These are phyloP conservation scores for Pseudococcus viburni DNA, from an alignment of 2,888 invertebrate species.

Conservation along the genomic window DNA sequence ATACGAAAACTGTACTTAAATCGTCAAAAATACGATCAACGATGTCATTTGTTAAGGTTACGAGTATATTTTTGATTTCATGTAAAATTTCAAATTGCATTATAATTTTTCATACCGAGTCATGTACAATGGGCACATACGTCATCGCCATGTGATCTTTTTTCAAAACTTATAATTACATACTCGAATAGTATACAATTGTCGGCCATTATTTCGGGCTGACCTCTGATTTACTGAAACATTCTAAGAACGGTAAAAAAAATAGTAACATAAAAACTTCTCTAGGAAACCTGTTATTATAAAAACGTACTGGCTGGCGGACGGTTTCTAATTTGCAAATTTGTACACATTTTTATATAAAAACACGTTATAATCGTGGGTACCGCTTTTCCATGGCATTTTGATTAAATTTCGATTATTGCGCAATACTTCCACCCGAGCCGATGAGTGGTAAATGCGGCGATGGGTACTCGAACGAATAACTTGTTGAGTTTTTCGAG, in stretches of 20 bases:
- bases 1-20: not conserved
- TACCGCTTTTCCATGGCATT: constrained; percentile 47
- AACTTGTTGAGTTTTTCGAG: not conserved
- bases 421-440: constrained; percentile 32
- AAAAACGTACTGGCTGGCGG: not conserved
- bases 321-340: constrained; percentile 42
- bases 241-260: constrained; percentile 36
- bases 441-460: not conserved
- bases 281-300: constrained; percentile 37
- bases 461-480: not conserved
- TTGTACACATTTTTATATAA: not conserved
- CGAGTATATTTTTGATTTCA: not conserved
- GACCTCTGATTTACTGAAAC: constrained; percentile 25
- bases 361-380: constrained; percentile 26
- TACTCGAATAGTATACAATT: not conserved
- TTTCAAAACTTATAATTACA: constrained; percentile 4
- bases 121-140: not conserved
- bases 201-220: constrained; percentile 1
- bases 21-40: not conserved
- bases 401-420: constrained; percentile 42
- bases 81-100: not conserved
- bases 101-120: not conserved
- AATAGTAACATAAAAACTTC: constrained; percentile 6
- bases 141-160: not conserved
- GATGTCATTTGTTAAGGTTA: not conserved